Evolutionary conservation across 2,888 invertebrate species (phyloP).

Genomic region (Saturnia japonica): DNA sequence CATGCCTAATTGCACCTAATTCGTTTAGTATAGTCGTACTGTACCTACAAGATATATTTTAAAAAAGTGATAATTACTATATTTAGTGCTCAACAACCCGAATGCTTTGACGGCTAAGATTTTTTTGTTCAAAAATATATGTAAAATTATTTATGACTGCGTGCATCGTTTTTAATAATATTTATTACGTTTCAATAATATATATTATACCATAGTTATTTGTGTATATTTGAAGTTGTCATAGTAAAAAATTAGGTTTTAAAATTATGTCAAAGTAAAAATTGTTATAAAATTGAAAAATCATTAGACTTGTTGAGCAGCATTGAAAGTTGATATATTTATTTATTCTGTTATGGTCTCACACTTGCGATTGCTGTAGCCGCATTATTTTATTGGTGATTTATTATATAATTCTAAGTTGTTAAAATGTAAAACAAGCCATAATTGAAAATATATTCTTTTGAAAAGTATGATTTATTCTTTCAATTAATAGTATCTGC

Average conservation of each 20-base stretch:
- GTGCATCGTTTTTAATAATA: constrained; percentile 34
- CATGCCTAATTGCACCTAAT: constrained; percentile 21
- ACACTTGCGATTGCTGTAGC: constrained; percentile 72
- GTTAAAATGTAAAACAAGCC: constrained; percentile 82
- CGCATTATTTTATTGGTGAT: constrained; percentile 78
- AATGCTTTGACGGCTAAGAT: constrained; percentile 29
- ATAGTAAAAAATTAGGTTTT: constrained; percentile 57
- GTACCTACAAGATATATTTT: constrained; percentile 11
- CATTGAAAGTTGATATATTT: constrained; percentile 74
- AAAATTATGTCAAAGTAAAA: constrained; percentile 75
- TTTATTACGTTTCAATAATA: no score
- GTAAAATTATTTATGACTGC: constrained; percentile 26
- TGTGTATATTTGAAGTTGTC: constrained; percentile 56
- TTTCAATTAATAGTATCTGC: constrained; percentile 41
- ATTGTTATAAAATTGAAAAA: constrained; percentile 75
- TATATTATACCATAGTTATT: constrained; percentile 61
- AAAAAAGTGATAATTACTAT: constrained; percentile 47
- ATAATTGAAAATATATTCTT: constrained; percentile 82
- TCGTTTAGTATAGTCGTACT: constrained; percentile 18
- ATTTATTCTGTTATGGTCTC: constrained; percentile 76
- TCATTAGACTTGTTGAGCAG: constrained; percentile 79
- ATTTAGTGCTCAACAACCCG: constrained; percentile 50
- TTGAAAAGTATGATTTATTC: constrained; percentile 62
- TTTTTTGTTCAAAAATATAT: not conserved
- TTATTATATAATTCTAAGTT: constrained; percentile 80